A percentile compares a stretch with the other conserved stretches of the same genome.
Evolutionary conservation across 1,140 invertebrate genomes (phyloP).

Genomic region (Drosophila trapezifrons): DNA sequence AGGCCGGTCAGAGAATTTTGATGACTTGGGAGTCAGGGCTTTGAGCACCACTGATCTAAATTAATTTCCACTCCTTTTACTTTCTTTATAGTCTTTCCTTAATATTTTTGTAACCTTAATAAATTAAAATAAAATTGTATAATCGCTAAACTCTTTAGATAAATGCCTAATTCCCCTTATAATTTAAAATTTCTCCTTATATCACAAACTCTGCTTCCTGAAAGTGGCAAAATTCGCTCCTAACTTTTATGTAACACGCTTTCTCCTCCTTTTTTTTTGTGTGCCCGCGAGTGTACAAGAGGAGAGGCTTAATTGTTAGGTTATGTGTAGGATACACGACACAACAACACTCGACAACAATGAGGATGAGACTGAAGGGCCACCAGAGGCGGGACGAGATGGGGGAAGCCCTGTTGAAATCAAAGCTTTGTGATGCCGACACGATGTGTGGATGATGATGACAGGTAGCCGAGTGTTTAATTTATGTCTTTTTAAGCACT

Average conservation of each 20-base stretch:
- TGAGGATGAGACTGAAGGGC: slow-evolving; percentile 36
- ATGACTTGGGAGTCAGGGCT: too few species aligned
- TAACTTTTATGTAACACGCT: slow-evolving; percentile 50
- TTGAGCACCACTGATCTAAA: too few species aligned
- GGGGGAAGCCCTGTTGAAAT: slow-evolving; percentile 73
- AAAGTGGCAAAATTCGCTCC: slow-evolving; percentile 53
- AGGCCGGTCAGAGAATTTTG: too few species aligned
- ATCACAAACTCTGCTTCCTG: slow-evolving; percentile 9
- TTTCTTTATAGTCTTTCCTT: too few species aligned
- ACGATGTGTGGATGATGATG: slow-evolving; percentile 72
- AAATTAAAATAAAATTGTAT: too few species aligned
- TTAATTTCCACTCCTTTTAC: too few species aligned
- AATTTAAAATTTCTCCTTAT: background rate
- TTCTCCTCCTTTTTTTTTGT: slow-evolving; percentile 15
- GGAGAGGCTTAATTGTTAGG: slow-evolving; percentile 77
- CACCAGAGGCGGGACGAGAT: background rate
- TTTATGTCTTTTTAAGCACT: slow-evolving; percentile 83
- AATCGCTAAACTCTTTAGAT: too few species aligned
- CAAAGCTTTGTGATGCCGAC: slow-evolving; percentile 80
- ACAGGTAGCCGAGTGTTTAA: slow-evolving; percentile 81
- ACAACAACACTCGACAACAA: slow-evolving; percentile 68
- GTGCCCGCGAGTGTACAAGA: slow-evolving; percentile 44
- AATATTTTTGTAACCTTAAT: too few species aligned
- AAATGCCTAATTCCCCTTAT: background rate
- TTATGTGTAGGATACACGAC: slow-evolving; percentile 72